A percentile compares a stretch with the other conserved stretches of the same genome.
These are phyloP conservation scores for Cephalotes varians DNA, from an alignment of 2,888 invertebrate species.

Conservation along the genomic window DNA sequence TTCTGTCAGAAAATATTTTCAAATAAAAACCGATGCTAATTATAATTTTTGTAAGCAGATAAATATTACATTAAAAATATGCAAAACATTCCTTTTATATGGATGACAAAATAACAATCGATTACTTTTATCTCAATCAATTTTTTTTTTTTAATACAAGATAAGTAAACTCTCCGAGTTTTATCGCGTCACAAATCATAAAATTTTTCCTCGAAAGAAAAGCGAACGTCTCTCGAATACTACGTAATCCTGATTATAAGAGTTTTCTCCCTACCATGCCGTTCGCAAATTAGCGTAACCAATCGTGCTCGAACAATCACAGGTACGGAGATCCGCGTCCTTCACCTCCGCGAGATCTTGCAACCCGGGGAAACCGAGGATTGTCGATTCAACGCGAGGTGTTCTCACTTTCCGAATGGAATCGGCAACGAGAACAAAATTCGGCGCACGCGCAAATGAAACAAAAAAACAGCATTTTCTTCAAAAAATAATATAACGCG, in stretches of 20 bases:
- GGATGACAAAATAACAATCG: neutral
- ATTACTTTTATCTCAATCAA: neutral
- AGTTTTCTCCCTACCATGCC: neutral
- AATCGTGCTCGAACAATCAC: constrained; percentile 15
- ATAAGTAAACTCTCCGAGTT: neutral
- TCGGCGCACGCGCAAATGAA: constrained; percentile 69
- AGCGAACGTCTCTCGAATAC: neutral
- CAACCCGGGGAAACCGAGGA: constrained; percentile 72
- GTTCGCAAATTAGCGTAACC: neutral
- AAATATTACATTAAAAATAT: neutral
- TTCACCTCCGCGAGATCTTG: constrained; percentile 72
- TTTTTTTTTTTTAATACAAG: neutral
- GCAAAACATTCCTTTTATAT: neutral
- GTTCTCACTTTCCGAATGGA: constrained; percentile 72
- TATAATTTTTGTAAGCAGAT: neutral
- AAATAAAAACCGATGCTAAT: neutral
- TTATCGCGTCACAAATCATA: neutral
- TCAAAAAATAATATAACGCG: neutral
- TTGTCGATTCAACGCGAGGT: constrained; percentile 73
- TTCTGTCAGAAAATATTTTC: neutral
- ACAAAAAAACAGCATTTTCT: constrained; percentile 9
- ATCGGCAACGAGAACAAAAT: constrained; percentile 53
- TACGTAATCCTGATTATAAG: neutral
- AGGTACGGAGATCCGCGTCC: constrained; percentile 62
- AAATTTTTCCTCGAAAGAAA: neutral